Evolutionary conservation across 2,888 invertebrate genomes (phyloP).

Genomic region (Hyalella azteca): DNA sequence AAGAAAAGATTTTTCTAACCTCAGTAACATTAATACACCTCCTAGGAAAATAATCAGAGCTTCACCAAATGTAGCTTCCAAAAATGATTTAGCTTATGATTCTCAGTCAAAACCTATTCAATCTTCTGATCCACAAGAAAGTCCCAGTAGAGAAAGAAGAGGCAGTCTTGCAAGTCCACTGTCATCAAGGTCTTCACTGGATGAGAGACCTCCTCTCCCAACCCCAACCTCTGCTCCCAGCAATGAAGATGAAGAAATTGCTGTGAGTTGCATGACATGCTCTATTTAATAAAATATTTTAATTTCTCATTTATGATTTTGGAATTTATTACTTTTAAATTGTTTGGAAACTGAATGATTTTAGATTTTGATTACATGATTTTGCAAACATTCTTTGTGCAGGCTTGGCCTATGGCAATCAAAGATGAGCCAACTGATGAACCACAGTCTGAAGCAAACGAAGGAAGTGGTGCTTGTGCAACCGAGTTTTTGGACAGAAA

Average conservation of each 20-base stretch:
- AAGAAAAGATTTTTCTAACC: slow-evolving; percentile 1
- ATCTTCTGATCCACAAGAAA: not conserved
- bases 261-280: not conserved
- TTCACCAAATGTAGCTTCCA: not conserved
- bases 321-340: not conserved
- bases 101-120: not conserved
- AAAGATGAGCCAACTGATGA: not conserved
- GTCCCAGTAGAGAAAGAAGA: not conserved
- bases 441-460: not conserved
- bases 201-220: not conserved
- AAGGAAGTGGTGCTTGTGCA: not conserved
- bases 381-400: not conserved
- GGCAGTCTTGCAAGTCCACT: no score
- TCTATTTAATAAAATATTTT: not conserved
- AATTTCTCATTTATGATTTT: not conserved
- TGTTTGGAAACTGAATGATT: not conserved
- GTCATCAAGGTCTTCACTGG: not conserved
- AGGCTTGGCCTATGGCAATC: not conserved
- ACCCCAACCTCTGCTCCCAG: not conserved
- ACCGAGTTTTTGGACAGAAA: not conserved
- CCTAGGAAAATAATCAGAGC: not conserved
- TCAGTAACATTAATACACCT: not conserved
- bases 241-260: not conserved
- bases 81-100: not conserved
- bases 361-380: not conserved